Evolutionary conservation across 2,113 vertebrate genomes (phyloP), one percentile per base, ranked within the genome.

Genomic region (Lates calcarifer): DNA sequence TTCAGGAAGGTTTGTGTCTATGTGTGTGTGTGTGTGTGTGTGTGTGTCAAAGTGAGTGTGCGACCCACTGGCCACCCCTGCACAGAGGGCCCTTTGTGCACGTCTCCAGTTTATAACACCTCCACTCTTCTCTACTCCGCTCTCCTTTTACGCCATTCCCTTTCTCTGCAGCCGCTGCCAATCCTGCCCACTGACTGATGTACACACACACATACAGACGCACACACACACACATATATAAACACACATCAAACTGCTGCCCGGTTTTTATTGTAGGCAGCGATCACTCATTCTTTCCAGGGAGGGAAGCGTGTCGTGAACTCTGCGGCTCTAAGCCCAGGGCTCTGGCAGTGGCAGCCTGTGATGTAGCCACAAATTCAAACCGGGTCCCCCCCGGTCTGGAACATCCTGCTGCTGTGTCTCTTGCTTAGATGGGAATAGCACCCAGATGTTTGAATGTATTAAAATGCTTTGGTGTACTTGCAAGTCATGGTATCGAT

Each of bases 81-180:
- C 91, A 95, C 93, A 95, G 89, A 90, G 87, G 88, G 66, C 81
- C 84, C 92, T 93, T 95, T 95, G 94, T 95, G 91, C 83, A 80
- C 51, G 68, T 85, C 66, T 57, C 75, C n/a, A 47, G 67, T 90
- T 93, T 94, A 84, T 91, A 93, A 92, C 93, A 94, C 92, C 90
- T 94, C 69, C 64, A 85, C 85, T 88, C 77, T 80, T 88, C 85
- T 82, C 76, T 57, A 7, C 29, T 56, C 58, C 7, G 14, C 35
- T 77, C 78, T 86, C 60, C 60, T 70, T 85, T 83, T 79, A 60
- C 58, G 6, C 71, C 64, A 31, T 68, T 88, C 77, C 56, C 62
- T 82, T 87, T 87, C 74, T 74, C 74, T 88, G 70, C 77, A 75
- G 67, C 73, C 56, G 15, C 69, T 83, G 79, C 88, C 89, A 86